Evolutionary conservation across 2,797 vertebrate species (phyloP).

Genomic region (Eurystomus glaucurus): DNA sequence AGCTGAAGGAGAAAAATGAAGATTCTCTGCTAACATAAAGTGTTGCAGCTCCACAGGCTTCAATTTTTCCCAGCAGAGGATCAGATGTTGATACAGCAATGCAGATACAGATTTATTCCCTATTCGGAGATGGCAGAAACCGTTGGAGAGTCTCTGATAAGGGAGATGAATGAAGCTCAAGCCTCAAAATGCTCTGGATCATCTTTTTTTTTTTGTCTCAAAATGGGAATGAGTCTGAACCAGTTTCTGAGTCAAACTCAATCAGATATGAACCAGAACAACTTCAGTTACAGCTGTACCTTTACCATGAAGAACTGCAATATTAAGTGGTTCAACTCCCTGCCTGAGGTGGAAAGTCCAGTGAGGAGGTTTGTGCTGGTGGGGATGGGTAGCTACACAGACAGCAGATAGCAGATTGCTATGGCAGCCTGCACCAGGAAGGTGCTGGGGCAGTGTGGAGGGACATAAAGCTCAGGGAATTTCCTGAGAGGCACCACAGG

Average conservation of each 20-base stretch:
- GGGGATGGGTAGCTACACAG: neutral
- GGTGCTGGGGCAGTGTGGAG: neutral
- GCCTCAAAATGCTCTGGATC: neutral
- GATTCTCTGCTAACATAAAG: neutral
- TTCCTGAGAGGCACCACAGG: neutral
- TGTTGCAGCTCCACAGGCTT: neutral
- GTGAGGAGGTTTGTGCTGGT: neutral
- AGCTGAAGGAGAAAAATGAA: neutral
- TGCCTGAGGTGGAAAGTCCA: neutral
- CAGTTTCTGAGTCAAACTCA: neutral
- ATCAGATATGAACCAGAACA: neutral
- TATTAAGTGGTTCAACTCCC: neutral
- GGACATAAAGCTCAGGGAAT: neutral
- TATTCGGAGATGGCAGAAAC: neutral
- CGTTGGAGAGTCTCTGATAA: neutral
- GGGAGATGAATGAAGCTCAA: neutral
- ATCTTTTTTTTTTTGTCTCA: neutral
- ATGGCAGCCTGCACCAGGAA: rapidly evolving
- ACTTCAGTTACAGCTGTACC: neutral
- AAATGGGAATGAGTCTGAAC: neutral
- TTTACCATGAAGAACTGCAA: neutral
- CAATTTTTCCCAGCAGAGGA: neutral
- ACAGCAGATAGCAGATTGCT: neutral
- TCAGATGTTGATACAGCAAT: neutral
- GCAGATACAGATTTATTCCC: neutral